These are phyloP conservation scores for Caenorhabditis sp. DNA, from an alignment of 2,888 invertebrate species.

Conservation along the genomic window DNA sequence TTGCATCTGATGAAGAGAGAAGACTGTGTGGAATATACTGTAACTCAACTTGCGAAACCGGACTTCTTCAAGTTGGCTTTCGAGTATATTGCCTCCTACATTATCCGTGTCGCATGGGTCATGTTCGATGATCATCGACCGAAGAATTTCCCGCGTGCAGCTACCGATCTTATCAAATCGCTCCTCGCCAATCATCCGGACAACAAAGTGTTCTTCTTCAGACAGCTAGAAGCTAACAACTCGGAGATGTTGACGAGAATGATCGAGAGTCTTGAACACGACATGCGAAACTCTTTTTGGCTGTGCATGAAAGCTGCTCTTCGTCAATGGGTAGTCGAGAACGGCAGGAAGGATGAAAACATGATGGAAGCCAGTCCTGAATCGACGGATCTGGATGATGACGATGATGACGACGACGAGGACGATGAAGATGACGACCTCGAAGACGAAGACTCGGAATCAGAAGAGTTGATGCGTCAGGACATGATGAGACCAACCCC, in stretches of 20 bases:
- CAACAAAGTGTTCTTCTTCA: constrained; percentile 45
- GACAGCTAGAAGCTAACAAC: constrained; percentile 31
- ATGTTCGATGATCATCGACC: constrained; percentile 60
- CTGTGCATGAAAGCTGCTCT: constrained; percentile 45
- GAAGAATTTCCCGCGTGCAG: constrained; percentile 44
- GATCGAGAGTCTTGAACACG: constrained; percentile 50
- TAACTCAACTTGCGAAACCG: constrained; percentile 4
- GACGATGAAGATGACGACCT: constrained; percentile 52
- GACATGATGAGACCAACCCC: constrained; percentile 30
- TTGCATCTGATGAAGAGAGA: constrained; percentile 42
- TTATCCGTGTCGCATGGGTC: constrained; percentile 42
- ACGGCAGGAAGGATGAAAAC: constrained; percentile 41
- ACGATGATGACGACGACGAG: constrained; percentile 47
- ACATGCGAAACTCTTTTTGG: constrained; percentile 55
- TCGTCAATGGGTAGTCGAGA: constrained; percentile 43
- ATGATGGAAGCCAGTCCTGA: constrained; percentile 44
- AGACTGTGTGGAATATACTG: constrained; percentile 42
- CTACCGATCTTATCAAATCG: constrained; percentile 42
- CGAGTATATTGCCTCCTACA: constrained; percentile 37
- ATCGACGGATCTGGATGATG: constrained; percentile 53
- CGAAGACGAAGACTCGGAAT: constrained; percentile 60
- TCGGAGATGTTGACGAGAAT: constrained; percentile 42
- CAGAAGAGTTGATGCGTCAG: constrained; percentile 43
- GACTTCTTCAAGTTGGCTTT: constrained; percentile 44
- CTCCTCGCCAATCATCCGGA: constrained; percentile 34